Evolutionary conservation across 37 sponge, comb jelly and placozoan species (phyloP).

Genomic region (Cliona cf. orientalis): DNA sequence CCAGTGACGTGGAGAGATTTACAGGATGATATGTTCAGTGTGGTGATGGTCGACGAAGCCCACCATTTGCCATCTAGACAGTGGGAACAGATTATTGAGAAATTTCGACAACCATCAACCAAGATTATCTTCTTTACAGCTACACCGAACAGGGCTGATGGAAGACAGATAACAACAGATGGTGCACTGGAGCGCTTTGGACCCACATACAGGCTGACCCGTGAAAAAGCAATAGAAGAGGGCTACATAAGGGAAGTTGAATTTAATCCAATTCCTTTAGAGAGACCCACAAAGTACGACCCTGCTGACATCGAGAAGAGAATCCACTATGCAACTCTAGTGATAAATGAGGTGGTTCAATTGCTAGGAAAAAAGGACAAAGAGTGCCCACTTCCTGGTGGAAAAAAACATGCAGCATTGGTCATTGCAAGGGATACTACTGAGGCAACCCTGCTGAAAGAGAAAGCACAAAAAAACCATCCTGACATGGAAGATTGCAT

Average conservation of each 20-base stretch:
- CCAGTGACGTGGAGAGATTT: not conserved
- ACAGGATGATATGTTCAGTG: not conserved
- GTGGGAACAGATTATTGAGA: not conserved
- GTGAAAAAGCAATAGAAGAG: not conserved
- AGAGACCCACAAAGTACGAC: not conserved
- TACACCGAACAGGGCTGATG: not conserved
- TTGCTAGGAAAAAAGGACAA: not conserved
- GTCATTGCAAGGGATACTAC: not conserved
- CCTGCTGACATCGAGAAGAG: not conserved
- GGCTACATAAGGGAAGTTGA: not conserved
- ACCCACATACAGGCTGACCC: not conserved
- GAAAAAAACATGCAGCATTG: not conserved
- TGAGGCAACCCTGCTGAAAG: too few relatives aligned
- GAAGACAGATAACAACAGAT: not conserved
- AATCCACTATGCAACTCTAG: not conserved
- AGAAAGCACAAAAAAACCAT: not conserved
- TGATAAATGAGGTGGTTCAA: not conserved
- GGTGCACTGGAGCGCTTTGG: not conserved
- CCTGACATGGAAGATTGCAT: not conserved
- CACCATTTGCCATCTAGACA: not conserved
- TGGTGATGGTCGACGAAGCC: conserved; percentile 4
- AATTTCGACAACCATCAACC: not conserved
- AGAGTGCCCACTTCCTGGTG: not conserved
- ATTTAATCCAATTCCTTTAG: not conserved
- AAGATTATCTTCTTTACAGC: not conserved